A percentile compares a stretch with the other conserved stretches of the same genome.
These are phyloP conservation scores for Suillia variegata DNA, from an alignment of 2,888 invertebrate genomes.

Conservation along the genomic window DNA sequence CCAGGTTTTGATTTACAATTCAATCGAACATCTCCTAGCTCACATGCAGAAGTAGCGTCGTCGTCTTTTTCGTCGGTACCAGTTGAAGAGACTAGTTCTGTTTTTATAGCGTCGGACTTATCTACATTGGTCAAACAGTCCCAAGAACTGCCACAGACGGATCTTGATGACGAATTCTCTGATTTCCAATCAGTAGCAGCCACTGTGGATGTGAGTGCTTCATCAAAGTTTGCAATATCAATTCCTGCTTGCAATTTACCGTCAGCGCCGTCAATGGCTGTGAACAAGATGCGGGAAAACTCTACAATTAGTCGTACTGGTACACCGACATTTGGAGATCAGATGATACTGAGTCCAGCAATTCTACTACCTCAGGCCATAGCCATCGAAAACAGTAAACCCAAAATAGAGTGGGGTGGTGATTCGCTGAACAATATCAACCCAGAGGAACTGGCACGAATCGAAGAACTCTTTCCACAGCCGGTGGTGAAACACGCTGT, in stretches of 20 bases:
- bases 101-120: neutral
- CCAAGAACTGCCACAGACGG: constrained; percentile 12
- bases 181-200: constrained; percentile 61
- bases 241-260: neutral
- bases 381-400: constrained; percentile 42
- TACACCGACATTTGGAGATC: constrained; percentile 43
- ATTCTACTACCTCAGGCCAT: constrained; percentile 55
- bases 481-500: no score
- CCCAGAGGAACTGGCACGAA: constrained; percentile 58
- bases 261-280: constrained; percentile 20
- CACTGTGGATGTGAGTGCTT: constrained; percentile 7
- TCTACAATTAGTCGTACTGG: constrained; percentile 36
- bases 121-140: constrained; percentile 12
- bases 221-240: neutral
- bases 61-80: no score
- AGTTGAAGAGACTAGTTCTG: no score
- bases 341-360: constrained; percentile 59
- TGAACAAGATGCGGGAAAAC: constrained; percentile 19
- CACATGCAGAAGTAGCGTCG: neutral
- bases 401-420: constrained; percentile 65
- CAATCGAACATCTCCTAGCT: neutral
- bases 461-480: constrained; percentile 58
- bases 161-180: constrained; percentile 62
- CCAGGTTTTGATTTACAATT: constrained; percentile 49
- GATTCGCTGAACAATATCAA: constrained; percentile 60